These are phyloP conservation scores for Microcebus murinus DNA, from an alignment of 2,113 vertebrate genomes.

Conservation along the genomic window DNA sequence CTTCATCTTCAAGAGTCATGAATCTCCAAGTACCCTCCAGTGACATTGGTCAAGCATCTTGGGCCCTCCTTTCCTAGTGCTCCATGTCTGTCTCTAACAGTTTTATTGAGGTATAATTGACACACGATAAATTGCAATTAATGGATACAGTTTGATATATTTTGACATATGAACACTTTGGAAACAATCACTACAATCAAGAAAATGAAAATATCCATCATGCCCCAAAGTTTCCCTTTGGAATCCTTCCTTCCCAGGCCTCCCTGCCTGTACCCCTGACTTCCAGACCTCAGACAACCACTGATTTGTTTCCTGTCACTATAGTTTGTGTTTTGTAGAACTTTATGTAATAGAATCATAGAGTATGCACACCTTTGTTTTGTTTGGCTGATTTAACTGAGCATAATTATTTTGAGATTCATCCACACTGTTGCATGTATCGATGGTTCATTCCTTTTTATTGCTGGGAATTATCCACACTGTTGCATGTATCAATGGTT, in stretches of 20 bases:
- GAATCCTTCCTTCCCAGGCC: not conserved
- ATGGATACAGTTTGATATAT: not conserved
- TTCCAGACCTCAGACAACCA: not conserved
- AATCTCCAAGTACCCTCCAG: not conserved
- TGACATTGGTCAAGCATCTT: not conserved
- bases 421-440: not conserved
- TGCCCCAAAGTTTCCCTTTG: not conserved
- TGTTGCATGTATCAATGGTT: not conserved
- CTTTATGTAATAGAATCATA: not conserved
- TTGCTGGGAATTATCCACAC: not conserved
- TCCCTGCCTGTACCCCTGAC: not conserved
- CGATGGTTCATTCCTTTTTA: not conserved
- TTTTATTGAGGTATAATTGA: not conserved
- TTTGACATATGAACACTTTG: not conserved
- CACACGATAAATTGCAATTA: not conserved
- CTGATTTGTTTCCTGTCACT: not conserved
- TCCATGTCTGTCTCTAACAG: not conserved
- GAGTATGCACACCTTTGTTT: not conserved
- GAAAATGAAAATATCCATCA: not conserved
- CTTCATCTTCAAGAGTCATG: not conserved
- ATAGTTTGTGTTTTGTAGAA: not conserved
- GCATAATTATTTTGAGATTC: not conserved
- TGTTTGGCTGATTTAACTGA: not conserved
- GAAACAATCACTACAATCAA: not conserved
- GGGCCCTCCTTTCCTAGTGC: not conserved